A percentile compares a stretch with the other conserved stretches of the same genome.
These are phyloP conservation scores for Leucoptera coffeella DNA, from an alignment of 2,888 invertebrate genomes.

Conservation along the genomic window DNA sequence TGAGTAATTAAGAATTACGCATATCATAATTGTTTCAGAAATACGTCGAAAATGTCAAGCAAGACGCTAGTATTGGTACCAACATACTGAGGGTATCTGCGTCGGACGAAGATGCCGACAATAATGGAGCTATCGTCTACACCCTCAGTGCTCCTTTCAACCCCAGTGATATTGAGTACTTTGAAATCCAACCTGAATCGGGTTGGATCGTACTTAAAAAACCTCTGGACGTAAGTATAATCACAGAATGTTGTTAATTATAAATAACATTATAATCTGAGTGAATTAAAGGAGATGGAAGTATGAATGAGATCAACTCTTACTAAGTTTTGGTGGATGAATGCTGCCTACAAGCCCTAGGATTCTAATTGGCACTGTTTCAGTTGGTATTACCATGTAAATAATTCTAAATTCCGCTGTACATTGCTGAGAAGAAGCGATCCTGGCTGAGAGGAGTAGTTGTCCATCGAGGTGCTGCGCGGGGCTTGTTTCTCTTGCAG, in stretches of 20 bases:
- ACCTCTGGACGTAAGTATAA: constrained; percentile 89
- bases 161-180: constrained; percentile 87
- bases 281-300: no score
- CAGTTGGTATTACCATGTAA: constrained; percentile 44
- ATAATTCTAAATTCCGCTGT: constrained; percentile 51
- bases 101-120: constrained; percentile 94
- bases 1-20: neutral
- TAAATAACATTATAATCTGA: no score
- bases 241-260: no score
- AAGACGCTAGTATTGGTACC: constrained; percentile 92
- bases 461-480: constrained; percentile 32
- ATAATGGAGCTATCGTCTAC: constrained; percentile 92
- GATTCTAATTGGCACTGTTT: constrained; percentile 52
- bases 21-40: constrained; percentile 56
- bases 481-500: constrained; percentile 63
- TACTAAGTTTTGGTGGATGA: constrained; percentile 51
- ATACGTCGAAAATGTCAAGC: constrained; percentile 95
- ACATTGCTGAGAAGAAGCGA: constrained; percentile 45
- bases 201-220: constrained; percentile 96
- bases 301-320: constrained; percentile 41
- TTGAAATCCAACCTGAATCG: constrained; percentile 93
- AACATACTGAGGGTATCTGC: constrained; percentile 92
- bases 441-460: constrained; percentile 53
- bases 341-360: constrained; percentile 51
- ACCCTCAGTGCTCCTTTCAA: constrained; percentile 85